Base-by-base conservation (phyloP, 2,888 invertebrate genomes). In the Drosophila differens region DNA sequence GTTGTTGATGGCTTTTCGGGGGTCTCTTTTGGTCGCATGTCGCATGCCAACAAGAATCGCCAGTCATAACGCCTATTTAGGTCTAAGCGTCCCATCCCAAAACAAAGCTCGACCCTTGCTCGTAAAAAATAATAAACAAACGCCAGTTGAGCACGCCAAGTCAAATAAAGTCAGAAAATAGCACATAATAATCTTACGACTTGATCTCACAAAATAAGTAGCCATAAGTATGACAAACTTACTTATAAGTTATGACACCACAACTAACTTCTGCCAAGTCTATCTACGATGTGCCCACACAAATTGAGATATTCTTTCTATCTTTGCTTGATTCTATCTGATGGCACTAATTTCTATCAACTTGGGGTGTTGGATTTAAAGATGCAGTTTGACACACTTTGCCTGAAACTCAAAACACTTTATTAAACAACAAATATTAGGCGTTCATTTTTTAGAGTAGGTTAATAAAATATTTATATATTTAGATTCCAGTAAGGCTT, bases 61-160 rank as follows among this genome's bases (percentile, higher is more conserved):
- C 51, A 51, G 64, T 77, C 78, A 69, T 68, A 77, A 69, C 74
- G 79, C 64, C 25, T 59, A 67, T 74, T 74, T 73, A 55, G 66
- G 59, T 67, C 62, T 67, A 37, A 52, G 4, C 12, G 55, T 14
- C 28, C 37, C 37, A 37, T 37, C 33, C 41, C n/a, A 53, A 52
- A 60, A 22, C 35, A 30, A 33, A 51, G 30, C 28, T 12, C 32
- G 54, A 60, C 32, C 39, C 51, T 58, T 52, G 25, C 55, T 70
- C 77, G 60, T 67, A 70, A 74, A 79, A 77, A 63, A 70, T 69
- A 68, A 64, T 61, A 60, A 76, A 60, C 63, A 73, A 60, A 55
- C 41, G 54, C 16, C 39, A 54, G 58, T 39, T 58, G 66, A 66
- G 39, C 70, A 65, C 44, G 62, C 25, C 44, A 62, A 49, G 51